Conservation (phyloP, 2,797 vertebrate genomes). For the Stomatorhinus walkeri region DNA sequence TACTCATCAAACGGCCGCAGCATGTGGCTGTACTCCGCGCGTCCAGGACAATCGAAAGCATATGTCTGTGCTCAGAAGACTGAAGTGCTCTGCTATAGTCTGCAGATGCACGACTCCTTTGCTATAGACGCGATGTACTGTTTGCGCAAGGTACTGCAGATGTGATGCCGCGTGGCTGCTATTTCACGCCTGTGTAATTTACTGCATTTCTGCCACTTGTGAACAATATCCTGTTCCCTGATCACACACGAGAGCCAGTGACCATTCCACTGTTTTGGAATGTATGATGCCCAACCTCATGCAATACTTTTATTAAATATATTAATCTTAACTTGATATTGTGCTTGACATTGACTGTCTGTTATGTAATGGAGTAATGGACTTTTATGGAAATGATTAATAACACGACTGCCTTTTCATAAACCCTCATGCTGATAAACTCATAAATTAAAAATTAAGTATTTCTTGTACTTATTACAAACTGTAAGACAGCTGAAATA, state of each 20-base stretch:
- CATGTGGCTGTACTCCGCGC: not conserved
- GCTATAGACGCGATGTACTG: not conserved
- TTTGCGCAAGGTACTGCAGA: not conserved
- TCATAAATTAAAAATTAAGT: not conserved
- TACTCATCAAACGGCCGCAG: not conserved
- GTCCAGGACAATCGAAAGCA: not conserved
- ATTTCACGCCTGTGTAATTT: not conserved
- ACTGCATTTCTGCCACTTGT: not conserved
- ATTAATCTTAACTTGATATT: not conserved
- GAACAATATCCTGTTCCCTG: not conserved
- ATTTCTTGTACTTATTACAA: not conserved
- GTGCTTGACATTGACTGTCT: not conserved
- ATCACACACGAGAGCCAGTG: not conserved
- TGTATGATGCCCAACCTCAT: not conserved
- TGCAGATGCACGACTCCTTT: not conserved
- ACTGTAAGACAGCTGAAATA: not conserved
- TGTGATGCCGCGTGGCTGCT: not conserved
- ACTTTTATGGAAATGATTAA: not conserved
- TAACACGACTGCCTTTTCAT: not conserved
- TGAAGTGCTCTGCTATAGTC: not conserved
- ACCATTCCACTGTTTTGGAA: not conserved
- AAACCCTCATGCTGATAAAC: not conserved
- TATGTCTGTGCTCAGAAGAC: not conserved
- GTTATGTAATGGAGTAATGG: not conserved
- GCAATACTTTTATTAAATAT: not conserved